Evolutionary conservation across 2,113 vertebrate species (phyloP).

Genomic region (Dipodomys merriami): DNA sequence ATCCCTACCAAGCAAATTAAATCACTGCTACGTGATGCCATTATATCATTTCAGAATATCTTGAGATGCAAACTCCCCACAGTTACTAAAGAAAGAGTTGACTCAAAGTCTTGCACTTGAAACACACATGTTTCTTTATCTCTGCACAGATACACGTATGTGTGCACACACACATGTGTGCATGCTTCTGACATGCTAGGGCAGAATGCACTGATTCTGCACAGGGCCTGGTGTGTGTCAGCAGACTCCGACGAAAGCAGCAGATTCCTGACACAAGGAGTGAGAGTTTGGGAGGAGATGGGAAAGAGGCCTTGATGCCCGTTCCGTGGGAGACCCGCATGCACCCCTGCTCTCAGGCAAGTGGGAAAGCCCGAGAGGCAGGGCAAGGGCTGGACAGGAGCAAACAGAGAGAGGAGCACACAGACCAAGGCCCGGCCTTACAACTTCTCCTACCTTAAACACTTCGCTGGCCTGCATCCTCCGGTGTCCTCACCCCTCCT

Average conservation of each 20-base stretch:
- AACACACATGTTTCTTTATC: no score
- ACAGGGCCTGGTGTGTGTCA: not conserved
- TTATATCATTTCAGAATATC: slow-evolving; percentile 23
- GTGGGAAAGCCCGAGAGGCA: not conserved
- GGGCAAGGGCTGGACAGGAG: slow-evolving; percentile 11
- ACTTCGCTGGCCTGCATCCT: not conserved
- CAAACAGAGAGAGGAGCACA: not conserved
- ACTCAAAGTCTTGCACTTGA: not conserved
- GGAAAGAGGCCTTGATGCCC: not conserved
- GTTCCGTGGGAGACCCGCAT: not conserved
- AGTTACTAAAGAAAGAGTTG: not conserved
- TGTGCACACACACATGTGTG: not conserved
- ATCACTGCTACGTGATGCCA: not conserved
- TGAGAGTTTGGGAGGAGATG: not conserved
- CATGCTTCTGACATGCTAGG: no score
- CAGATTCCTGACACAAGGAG: not conserved
- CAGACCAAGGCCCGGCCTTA: not conserved
- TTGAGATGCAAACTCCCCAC: not conserved
- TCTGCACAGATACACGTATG: not conserved
- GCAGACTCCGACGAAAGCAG: fast-evolving
- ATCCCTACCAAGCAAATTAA: slow-evolving; percentile 63
- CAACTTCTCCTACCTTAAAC: not conserved
- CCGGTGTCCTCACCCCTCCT: not conserved
- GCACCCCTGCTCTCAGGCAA: not conserved
- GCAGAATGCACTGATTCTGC: not conserved